A percentile compares a stretch with the other conserved stretches of the same genome.
These are phyloP conservation scores for Ectemnius continuus DNA, from an alignment of 2,888 invertebrate genomes.

Conservation along the genomic window DNA sequence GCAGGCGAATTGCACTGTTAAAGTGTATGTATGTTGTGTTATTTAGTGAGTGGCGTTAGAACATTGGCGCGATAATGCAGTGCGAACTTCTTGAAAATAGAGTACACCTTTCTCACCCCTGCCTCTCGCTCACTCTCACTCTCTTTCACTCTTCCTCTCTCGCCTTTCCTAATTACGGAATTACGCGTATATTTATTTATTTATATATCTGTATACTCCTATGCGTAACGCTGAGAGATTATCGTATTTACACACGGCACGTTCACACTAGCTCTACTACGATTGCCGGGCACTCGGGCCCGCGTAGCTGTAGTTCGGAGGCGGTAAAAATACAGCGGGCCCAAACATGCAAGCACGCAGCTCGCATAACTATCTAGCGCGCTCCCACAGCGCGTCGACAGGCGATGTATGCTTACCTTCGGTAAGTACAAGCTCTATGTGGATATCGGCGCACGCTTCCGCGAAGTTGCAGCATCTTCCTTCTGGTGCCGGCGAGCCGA, in stretches of 20 bases:
- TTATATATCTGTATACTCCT: conserved; percentile 36
- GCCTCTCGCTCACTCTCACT: conserved; percentile 32
- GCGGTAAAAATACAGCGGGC: conserved; percentile 60
- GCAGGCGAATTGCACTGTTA: conserved; percentile 53
- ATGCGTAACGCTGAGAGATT: conserved; percentile 48
- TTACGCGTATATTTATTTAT: conserved; percentile 41
- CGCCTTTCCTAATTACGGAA: conserved; percentile 36
- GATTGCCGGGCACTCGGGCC: conserved; percentile 52
- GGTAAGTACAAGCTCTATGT: not conserved
- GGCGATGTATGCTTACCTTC: too few relatives aligned
- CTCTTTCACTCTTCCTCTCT: conserved; percentile 32
- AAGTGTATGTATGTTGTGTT: conserved; percentile 38
- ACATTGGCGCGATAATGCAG: conserved; percentile 56
- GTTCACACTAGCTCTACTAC: conserved; percentile 48
- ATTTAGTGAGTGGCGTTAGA: conserved; percentile 53
- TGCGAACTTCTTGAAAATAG: conserved; percentile 41
- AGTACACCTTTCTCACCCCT: conserved; percentile 31
- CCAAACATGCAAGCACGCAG: conserved; percentile 11
- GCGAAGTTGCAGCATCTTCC: conserved; percentile 30
- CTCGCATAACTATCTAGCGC: not conserved
- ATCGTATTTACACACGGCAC: conserved; percentile 65
- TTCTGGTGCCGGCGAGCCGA: conserved; percentile 38
- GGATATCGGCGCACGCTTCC: conserved; percentile 33
- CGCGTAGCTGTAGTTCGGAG: conserved; percentile 54
- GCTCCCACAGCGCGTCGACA: too few relatives aligned